Percentiles rank a stretch among this genome's conserved stretches.
Conservation (phyloP, 37 sponge, comb jelly and placozoan species). For the Agelas oroides region DNA sequence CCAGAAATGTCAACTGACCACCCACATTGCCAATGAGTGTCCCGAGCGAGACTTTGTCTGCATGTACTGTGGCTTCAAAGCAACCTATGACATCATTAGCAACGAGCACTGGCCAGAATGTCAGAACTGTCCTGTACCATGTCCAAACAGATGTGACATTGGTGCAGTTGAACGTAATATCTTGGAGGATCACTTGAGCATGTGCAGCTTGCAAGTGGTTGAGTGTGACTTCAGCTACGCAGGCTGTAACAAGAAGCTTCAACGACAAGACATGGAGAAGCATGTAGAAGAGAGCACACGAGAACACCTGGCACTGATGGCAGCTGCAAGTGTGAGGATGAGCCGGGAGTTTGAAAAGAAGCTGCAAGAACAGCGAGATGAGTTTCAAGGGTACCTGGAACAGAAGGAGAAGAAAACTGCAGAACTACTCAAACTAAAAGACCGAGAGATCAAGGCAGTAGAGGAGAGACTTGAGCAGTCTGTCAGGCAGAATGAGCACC, state of each 20-base stretch:
- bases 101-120: slow-evolving; percentile 33
- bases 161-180: not conserved
- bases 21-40: slow-evolving; percentile 28
- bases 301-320: slow-evolving; percentile 15
- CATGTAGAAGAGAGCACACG: slow-evolving; percentile 24
- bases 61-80: slow-evolving; percentile 24
- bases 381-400: too few relatives aligned
- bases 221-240: slow-evolving; percentile 35
- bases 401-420: too few relatives aligned
- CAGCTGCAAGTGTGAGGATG: not conserved
- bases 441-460: too few relatives aligned
- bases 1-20: not conserved
- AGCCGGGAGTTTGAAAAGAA: too few relatives aligned
- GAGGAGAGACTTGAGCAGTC: too few relatives aligned
- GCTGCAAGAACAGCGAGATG: too few relatives aligned
- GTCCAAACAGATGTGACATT: slow-evolving; percentile 45
- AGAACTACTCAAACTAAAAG: too few relatives aligned
- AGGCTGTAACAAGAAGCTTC: slow-evolving; percentile 9
- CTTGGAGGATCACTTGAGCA: slow-evolving; percentile 22
- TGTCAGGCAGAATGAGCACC: too few relatives aligned
- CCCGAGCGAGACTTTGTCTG: slow-evolving; percentile 22
- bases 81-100: slow-evolving; percentile 17
- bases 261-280: slow-evolving; percentile 5
- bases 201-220: slow-evolving; percentile 24
- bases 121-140: slow-evolving; percentile 6